phyloP scores from a whole-genome alignment of 2,888 invertebrate species.

The Mystacides longicornis region DNA sequence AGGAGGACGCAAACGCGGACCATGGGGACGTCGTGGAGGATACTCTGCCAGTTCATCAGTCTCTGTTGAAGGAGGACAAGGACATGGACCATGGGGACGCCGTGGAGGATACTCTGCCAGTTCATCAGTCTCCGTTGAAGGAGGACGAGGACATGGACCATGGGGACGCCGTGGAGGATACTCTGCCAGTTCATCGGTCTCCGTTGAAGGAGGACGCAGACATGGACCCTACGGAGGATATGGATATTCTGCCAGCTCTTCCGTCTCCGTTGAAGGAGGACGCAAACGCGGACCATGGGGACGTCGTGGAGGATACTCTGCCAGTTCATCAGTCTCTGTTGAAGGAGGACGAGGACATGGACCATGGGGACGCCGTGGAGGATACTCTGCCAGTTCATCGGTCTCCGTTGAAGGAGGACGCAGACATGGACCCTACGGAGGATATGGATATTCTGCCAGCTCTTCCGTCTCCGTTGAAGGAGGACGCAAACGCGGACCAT shows the following conservation, averaged over 20 bases:
- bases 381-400: not conserved
- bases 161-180: not conserved
- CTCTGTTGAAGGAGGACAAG: not conserved
- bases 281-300: not conserved
- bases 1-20: constrained; percentile 1
- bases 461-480: not conserved
- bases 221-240: constrained; percentile 5
- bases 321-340: not conserved
- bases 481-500: constrained; percentile 3
- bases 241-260: not conserved
- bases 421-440: constrained; percentile 6
- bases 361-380: constrained; percentile 6
- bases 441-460: not conserved
- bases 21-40: constrained; percentile 9
- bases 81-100: not conserved
- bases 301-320: constrained; percentile 3
- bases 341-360: not conserved
- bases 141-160: constrained; percentile 3
- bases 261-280: constrained; percentile 8
- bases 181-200: not conserved
- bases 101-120: constrained; percentile 1
- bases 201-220: constrained; percentile 9
- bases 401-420: constrained; percentile 5
- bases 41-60: not conserved
- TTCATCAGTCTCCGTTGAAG: not conserved